Evolutionary conservation across 2,113 vertebrate species (phyloP).

Genomic region (Xyliphius kryptos): DNA sequence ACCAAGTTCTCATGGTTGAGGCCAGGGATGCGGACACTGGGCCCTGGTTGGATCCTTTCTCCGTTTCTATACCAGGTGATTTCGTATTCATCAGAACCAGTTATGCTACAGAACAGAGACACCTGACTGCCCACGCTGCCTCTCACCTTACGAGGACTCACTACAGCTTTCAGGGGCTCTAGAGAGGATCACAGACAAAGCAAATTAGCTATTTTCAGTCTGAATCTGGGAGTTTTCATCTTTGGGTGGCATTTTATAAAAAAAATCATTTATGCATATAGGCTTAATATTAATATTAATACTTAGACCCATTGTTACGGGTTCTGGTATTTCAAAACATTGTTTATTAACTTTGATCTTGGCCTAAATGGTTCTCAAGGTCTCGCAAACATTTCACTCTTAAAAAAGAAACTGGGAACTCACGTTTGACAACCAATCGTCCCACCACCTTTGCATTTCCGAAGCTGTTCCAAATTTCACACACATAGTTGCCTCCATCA

Average conservation of each 20-base stretch:
- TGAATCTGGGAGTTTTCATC: no score
- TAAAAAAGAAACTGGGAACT: no score
- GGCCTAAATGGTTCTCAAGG: no score
- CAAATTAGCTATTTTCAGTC: not conserved
- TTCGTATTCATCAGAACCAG: slow-evolving; percentile 85
- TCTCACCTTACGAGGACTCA: slow-evolving; percentile 91
- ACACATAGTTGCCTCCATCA: slow-evolving; percentile 88
- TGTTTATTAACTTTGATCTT: no score
- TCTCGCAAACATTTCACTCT: no score
- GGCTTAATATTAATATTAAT: no score
- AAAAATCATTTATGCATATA: no score
- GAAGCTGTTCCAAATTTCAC: slow-evolving; percentile 97
- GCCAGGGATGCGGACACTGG: slow-evolving; percentile 84
- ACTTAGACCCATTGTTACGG: no score
- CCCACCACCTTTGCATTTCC: slow-evolving; percentile 91
- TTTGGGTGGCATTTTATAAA: no score
- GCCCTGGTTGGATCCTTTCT: slow-evolving; percentile 86
- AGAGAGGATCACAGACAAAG: slow-evolving; percentile 5
- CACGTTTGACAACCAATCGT: slow-evolving; percentile 86
- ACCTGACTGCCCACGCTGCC: slow-evolving; percentile 96
- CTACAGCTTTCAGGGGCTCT: slow-evolving; percentile 91
- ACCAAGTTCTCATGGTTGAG: slow-evolving; percentile 85
- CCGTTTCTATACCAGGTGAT: slow-evolving; percentile 95
- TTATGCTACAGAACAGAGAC: slow-evolving; percentile 89
- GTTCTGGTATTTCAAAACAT: no score